phyloP scores from a whole-genome alignment of 2,888 invertebrate genomes.

The Spisula subtruncata region DNA sequence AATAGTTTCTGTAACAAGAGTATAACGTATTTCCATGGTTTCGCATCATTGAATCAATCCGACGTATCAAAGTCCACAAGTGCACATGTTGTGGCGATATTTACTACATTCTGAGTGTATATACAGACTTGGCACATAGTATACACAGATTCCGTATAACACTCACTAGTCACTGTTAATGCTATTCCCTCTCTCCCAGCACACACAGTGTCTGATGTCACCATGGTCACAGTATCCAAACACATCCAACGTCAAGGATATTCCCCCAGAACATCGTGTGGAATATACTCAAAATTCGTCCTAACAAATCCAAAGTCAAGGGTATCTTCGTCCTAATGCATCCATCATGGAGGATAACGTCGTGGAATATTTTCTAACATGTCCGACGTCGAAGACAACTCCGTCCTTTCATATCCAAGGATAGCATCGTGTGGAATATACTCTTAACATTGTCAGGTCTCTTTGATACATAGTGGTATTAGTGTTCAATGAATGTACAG shows the following conservation, averaged over 20 bases:
- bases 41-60: not conserved
- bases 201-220: not conserved
- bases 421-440: not conserved
- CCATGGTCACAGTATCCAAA: not conserved
- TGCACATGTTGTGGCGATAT: not conserved
- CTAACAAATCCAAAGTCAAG: no score
- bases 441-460: not conserved
- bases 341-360: no score
- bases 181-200: not conserved
- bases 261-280: not conserved
- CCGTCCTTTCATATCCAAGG: no score
- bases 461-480: conserved; percentile 13
- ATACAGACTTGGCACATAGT: not conserved
- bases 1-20: not conserved
- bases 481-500: conserved; percentile 26
- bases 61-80: not conserved
- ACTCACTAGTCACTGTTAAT: not conserved
- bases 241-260: not conserved
- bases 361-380: no score
- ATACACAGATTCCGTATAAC: not conserved
- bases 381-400: no score
- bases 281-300: not conserved
- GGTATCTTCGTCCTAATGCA: no score
- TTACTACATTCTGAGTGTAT: not conserved
- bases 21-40: not conserved